Conservation (phyloP, 2,113 vertebrate genomes). For the Cyphotilapia sp. region DNA sequence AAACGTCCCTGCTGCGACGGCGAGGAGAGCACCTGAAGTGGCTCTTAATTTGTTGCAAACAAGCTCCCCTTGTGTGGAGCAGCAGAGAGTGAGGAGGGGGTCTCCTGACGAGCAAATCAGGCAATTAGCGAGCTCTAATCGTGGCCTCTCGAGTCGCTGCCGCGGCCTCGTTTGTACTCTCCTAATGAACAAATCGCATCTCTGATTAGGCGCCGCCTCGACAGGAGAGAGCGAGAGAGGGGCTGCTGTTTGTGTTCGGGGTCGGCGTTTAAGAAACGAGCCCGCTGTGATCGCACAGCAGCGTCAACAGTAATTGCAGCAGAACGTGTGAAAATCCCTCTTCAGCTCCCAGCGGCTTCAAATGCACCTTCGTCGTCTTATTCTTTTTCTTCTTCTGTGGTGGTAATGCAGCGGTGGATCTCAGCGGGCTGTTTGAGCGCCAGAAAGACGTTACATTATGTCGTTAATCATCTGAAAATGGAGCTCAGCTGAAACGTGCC, state of each 20-base stretch:
- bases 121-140: slow-evolving; percentile 91
- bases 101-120: slow-evolving; percentile 71
- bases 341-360: neutral
- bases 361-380: neutral
- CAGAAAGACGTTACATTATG: neutral
- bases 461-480: neutral
- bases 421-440: neutral
- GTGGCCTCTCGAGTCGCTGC: slow-evolving; percentile 78
- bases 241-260: neutral
- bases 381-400: slow-evolving; percentile 16
- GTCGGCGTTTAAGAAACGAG: neutral
- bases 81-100: neutral
- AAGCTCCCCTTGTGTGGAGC: neutral
- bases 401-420: neutral
- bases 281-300: neutral
- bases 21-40: slow-evolving; percentile 39
- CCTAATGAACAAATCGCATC: slow-evolving; percentile 95
- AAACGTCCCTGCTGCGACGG: neutral
- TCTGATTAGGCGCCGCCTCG: slow-evolving; percentile 75
- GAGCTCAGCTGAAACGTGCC: neutral
- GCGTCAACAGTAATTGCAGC: slow-evolving; percentile 2
- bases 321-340: neutral
- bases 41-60: slow-evolving; percentile 57
- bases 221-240: neutral
- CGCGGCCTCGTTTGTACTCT: slow-evolving; percentile 90